Base-by-base conservation (phyloP, 2,113 vertebrate species). In the Cheilinus undulatus region DNA sequence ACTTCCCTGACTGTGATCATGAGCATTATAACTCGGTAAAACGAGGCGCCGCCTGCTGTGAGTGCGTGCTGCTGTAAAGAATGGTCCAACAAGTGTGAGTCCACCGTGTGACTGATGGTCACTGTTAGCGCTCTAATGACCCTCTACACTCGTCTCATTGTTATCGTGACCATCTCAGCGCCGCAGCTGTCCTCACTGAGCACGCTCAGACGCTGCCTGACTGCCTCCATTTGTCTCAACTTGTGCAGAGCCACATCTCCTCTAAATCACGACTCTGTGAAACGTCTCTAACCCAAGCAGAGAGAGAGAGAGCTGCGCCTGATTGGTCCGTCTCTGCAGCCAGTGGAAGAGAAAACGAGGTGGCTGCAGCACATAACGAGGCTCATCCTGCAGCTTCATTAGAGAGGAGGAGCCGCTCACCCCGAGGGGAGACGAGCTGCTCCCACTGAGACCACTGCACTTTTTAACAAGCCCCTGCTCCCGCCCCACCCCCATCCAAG, bases 391-490 rank as follows among this genome's bases (percentile, higher is more conserved):
- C 72, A 64, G 88, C 86, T 92, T 93, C 88, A 92, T 93, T 93
- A 92, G 89, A 83, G 89, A 84, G 72, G 80, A 92, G 89, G 84
- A 86, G 88, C 89, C 86, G 78, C 86, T 76, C 81, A 85, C 88
- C 88, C 84, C 43, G 30, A 54, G 76, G 71, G 86, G 84, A 70
- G 69, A 73, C 70, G 79, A 80, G 73, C 69, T 87, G 86, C 88
- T 92, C 90, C 91, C 92, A 83, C 40, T 26, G 81, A 71, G 67
- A 84, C 88, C 78, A 89, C 86, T 85, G 89, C 88, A 87, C 85
- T 83, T 93, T 92, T 91, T 93, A 93, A 93, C 88, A 92, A 93
- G 92, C 88, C 84, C 76, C 78, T 77, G 70, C 73, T 88, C 84
- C 76, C 85, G 77, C 88, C 86, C 64, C 64, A 62, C 59, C 85